phyloP scores from a whole-genome alignment of 2,888 invertebrate genomes.

The Lordiphosa fenestrarum region DNA sequence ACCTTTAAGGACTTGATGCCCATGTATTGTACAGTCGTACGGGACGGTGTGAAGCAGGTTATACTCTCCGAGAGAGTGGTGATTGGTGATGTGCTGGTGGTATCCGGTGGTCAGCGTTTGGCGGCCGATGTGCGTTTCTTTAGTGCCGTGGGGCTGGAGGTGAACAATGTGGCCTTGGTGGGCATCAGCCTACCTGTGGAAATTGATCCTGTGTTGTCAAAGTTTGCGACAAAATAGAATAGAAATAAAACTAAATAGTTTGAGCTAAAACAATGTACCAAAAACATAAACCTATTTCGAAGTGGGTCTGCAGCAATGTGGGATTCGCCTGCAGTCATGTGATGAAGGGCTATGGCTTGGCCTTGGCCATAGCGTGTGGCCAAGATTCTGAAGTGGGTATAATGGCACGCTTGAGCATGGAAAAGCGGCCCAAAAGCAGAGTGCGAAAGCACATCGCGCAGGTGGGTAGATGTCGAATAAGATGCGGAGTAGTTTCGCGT shows the following conservation, averaged over 20 bases:
- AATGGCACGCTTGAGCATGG: constrained; percentile 29
- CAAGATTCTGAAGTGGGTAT: constrained; percentile 37
- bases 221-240: background rate
- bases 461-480: constrained; percentile 13
- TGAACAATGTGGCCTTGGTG: constrained; percentile 52
- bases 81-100: constrained; percentile 40
- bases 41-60: constrained; percentile 34
- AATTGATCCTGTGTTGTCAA: constrained; percentile 18
- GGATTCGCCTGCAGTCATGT: constrained; percentile 57
- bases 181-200: constrained; percentile 36
- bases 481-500: too few relatives aligned
- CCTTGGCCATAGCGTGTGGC: constrained; percentile 57
- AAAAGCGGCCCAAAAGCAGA: constrained; percentile 19
- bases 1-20: constrained; percentile 43
- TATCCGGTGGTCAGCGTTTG: constrained; percentile 46
- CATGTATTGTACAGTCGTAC: constrained; percentile 51
- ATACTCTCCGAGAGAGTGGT: constrained; percentile 40
- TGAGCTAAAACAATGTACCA: too few relatives aligned
- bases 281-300: background rate
- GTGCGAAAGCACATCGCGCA: constrained; percentile 25
- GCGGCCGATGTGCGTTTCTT: constrained; percentile 53
- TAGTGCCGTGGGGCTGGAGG: constrained; percentile 19
- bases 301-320: constrained; percentile 43
- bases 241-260: background rate
- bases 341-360: constrained; percentile 36